Base-by-base conservation (phyloP, 2,888 invertebrate species). In the Seira sanloemensis region DNA sequence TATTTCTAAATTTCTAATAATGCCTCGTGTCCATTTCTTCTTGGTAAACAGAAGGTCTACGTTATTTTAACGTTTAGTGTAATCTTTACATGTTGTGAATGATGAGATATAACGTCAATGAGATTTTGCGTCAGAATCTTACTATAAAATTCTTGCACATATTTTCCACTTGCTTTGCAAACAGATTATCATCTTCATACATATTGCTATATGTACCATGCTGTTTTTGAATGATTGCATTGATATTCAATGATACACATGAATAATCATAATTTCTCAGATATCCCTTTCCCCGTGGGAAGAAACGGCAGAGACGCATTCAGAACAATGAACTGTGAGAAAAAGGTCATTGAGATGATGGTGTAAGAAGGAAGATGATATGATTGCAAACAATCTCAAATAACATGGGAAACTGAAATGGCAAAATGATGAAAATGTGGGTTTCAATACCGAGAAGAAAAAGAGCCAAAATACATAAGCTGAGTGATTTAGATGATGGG, bases 401-500 rank as follows among this genome's bases (percentile, higher is more conserved):
- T 62, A 62, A 9, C 23, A 21, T 16, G 21, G 62, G 7, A 62
- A 62, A 46, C 27, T 62, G 74, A 74, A 26, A 62, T 18, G 2
- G 26, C 19, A 21, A 46, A 26, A 67, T 67, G 24, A 21, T 23
- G 12, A 12, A 37, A 37, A 12, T 5, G 37, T 37, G 4, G 19
- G 21, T 25, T 65, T 27, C 69, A 19, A 9, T 54, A 5, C 46
- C 5, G 18, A 37, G 25, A 7, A 54, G 75, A 62, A 26, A 74
- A 16, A 18, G 24, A 62, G 62, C 18, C 4, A 66, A 68, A 72
- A 27, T n/a, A 58, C 58, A 18, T 37, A 74, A 19, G 66, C 25
- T 65, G 75, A 77, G 77, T 78, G 78, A 78, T 78, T 78, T 78
- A 78, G 78, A 71, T 71, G 78, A 78, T 71, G 71, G 62, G 69